A percentile compares a stretch with the other conserved stretches of the same genome.
These are phyloP conservation scores for Labia minor DNA, from an alignment of 2,888 invertebrate genomes.

Conservation along the genomic window DNA sequence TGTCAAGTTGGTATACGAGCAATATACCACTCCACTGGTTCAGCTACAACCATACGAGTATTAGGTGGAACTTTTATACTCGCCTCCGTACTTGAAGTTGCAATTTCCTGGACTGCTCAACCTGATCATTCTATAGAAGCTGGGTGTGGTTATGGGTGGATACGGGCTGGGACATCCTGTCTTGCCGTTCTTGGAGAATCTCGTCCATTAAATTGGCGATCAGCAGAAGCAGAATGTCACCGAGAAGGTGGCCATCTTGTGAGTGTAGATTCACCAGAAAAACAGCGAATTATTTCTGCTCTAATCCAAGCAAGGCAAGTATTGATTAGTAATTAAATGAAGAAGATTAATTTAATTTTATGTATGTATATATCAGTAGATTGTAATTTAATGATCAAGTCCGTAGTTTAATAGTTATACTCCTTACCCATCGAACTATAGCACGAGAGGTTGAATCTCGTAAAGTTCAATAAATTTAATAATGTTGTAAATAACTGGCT, in stretches of 20 bases:
- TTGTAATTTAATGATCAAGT: no score
- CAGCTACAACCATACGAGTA: not conserved
- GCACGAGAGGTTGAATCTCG: no score
- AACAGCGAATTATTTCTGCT: constrained; percentile 52
- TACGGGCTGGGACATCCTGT: constrained; percentile 54
- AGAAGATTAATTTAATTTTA: no score
- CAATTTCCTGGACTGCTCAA: constrained; percentile 37
- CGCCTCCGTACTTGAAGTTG: not conserved
- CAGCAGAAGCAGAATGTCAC: constrained; percentile 55
- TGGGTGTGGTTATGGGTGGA: constrained; percentile 61
- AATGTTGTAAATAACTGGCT: no score
- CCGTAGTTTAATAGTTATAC: no score
- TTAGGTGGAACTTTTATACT: not conserved
- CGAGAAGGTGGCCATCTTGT: constrained; percentile 55
- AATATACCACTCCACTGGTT: not conserved
- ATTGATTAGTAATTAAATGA: no score
- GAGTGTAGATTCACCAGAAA: constrained; percentile 41
- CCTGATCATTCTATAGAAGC: constrained; percentile 50
- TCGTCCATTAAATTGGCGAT: constrained; percentile 49
- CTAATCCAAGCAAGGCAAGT: constrained; percentile 53
- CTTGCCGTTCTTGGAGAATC: constrained; percentile 48
- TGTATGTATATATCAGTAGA: no score
- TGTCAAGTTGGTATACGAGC: not conserved
- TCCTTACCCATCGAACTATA: no score
- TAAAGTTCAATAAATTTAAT: no score